Evolutionary conservation across 2,797 vertebrate species (phyloP).

Genomic region (Dermochelys coriacea): DNA sequence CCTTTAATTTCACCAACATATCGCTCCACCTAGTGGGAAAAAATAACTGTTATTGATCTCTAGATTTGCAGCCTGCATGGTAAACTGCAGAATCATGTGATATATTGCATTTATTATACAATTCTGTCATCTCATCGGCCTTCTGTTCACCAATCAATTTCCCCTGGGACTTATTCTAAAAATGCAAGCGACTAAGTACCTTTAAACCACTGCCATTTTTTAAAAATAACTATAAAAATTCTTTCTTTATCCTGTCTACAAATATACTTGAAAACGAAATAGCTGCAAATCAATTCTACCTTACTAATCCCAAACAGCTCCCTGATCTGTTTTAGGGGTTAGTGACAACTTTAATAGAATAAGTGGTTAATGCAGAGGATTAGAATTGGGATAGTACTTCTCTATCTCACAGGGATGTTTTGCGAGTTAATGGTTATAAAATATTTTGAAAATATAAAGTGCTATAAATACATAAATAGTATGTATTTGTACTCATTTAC

Average conservation of each 20-base stretch:
- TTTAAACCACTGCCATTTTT: neutral
- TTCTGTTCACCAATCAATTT: neutral
- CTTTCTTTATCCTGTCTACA: neutral
- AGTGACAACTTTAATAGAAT: neutral
- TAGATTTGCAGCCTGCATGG: neutral
- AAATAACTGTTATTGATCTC: neutral
- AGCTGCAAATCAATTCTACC: neutral
- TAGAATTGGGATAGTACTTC: neutral
- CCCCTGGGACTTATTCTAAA: neutral
- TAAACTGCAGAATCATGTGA: neutral
- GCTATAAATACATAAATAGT: neutral
- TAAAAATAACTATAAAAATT: neutral
- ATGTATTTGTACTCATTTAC: neutral
- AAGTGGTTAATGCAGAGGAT: rapidly evolving
- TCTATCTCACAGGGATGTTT: neutral
- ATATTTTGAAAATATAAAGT: neutral
- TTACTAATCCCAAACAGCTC: neutral
- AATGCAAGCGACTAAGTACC: neutral
- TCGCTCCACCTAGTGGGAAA: constrained; percentile 81
- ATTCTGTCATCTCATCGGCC: neutral
- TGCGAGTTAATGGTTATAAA: constrained; percentile 3
- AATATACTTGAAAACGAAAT: neutral
- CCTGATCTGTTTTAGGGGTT: neutral
- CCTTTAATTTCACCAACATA: constrained; percentile 92
- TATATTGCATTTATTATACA: neutral